Conservation (phyloP, 2,113 vertebrate species). For the Microtus montanus region DNA sequence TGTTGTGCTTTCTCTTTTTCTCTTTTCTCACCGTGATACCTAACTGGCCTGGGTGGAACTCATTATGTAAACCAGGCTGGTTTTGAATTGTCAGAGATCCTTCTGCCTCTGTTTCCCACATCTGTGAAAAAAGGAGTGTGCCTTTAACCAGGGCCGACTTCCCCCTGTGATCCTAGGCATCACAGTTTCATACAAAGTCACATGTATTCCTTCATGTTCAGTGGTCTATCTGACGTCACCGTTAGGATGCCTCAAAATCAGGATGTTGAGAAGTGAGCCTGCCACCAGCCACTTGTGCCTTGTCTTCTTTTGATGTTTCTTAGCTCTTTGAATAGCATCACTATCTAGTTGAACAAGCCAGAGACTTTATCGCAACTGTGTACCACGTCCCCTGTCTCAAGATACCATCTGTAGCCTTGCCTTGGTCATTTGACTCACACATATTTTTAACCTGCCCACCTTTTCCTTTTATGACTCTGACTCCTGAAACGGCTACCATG, state of each 20-base stretch:
- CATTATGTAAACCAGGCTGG: background rate
- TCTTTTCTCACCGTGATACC: background rate
- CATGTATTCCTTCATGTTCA: too few species aligned
- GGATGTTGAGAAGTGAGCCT: background rate
- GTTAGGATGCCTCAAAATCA: background rate
- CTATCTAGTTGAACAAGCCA: background rate
- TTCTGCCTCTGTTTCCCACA: background rate
- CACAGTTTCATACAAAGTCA: background rate
- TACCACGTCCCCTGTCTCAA: background rate
- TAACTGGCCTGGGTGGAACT: background rate
- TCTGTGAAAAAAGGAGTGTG: background rate
- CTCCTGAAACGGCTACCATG: background rate
- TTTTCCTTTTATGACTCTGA: background rate
- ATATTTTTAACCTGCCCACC: background rate
- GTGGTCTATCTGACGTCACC: background rate
- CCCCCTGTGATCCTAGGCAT: background rate
- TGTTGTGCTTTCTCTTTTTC: background rate
- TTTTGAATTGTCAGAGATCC: background rate
- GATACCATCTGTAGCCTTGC: background rate
- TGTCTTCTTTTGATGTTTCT: background rate
- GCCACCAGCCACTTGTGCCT: too few species aligned
- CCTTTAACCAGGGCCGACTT: background rate
- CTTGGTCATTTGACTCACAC: background rate
- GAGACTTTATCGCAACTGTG: fast-evolving
- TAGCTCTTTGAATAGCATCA: background rate